Evolutionary conservation across 2,888 invertebrate species (phyloP), one percentile per base, ranked within the genome.

Genomic region (Aporophyla nigra): DNA sequence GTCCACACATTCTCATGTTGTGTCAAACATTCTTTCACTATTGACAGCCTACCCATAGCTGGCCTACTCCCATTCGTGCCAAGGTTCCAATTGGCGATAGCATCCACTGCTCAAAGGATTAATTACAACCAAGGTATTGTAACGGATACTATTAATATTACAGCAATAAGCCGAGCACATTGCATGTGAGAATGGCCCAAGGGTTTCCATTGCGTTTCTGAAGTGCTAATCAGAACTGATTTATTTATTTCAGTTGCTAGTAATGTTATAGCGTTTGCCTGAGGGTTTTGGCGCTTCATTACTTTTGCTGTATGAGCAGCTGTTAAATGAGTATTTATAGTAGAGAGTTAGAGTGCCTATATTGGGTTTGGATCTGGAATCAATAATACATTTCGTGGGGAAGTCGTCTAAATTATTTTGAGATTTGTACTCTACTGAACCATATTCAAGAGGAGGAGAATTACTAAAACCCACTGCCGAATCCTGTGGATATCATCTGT

Each of bases 171-270:
- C 33, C 69, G 54, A 69, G 40, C 51, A 61, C 65, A 24, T 51
- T 5, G 74, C 71, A 67, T n/a, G 63, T 73, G 85, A 49, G 76
- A 76, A 70, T n/a, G 1, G 69, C 83, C 68, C 19, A 3, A 59
- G 77, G 83, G 71, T 6, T 21, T 27, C 27, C 16, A 51, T 56
- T 59, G 68, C n/a, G 40, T 67, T 54, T 33, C 71, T 68, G 59
- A 40, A 71, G 62, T 63, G 27, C 33, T 82, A 68, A 71, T 65
- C 69, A 61, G 59, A 61, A 33, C 19, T 76, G 63, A 85, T 74
- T 83, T 82, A 82, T 82, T 65, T 75, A 68, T 85, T 67, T 73
- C 58, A 40, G 51, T 73, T 65, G 66, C 24, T 80, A 54, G 70
- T 73, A 73, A 71, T 61, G 46, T 6, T 27, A 56, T 49, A 67